phyloP scores from a whole-genome alignment of 1,140 invertebrate genomes.

The Pissodes strobi region DNA sequence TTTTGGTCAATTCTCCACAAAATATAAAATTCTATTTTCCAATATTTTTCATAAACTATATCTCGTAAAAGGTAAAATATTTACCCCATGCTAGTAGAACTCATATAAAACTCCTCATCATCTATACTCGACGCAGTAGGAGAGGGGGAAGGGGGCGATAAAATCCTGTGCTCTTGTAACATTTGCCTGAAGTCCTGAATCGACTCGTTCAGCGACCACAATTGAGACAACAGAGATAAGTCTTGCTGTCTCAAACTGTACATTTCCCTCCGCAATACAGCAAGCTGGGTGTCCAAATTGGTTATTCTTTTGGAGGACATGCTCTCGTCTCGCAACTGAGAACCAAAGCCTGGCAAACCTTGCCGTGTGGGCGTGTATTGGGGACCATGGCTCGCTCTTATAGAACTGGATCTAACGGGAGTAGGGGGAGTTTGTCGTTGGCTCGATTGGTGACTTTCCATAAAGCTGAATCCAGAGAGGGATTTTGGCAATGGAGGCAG shows the following conservation, averaged over 20 bases:
- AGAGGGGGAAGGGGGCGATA: conserved; percentile 67
- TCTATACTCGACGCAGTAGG: conserved; percentile 63
- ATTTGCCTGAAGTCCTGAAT: conserved; percentile 83
- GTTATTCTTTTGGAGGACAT: conserved; percentile 60
- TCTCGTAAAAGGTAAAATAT: no score
- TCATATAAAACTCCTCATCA: conserved; percentile 52
- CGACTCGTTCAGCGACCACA: conserved; percentile 86
- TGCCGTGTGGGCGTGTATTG: conserved; percentile 36
- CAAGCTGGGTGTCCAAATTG: conserved; percentile 78
- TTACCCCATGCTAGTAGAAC: conserved; percentile 36
- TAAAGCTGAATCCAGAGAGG: conserved; percentile 74
- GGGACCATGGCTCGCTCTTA: conserved; percentile 39
- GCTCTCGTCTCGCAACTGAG: not conserved
- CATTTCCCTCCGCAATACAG: conserved; percentile 83
- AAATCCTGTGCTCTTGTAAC: conserved; percentile 64
- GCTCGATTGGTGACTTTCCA: conserved; percentile 33
- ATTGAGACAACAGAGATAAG: conserved; percentile 79
- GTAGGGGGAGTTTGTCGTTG: conserved; percentile 34
- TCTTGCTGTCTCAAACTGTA: conserved; percentile 82
- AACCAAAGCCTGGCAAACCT: not conserved
- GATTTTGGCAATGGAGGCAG: conserved; percentile 83
- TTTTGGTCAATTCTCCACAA: no score
- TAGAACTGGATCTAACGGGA: conserved; percentile 41
- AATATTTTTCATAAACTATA: no score
- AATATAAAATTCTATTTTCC: no score